Evolutionary conservation across 2,888 invertebrate species (phyloP).

Genomic region (Drosophila parthenogenetica): DNA sequence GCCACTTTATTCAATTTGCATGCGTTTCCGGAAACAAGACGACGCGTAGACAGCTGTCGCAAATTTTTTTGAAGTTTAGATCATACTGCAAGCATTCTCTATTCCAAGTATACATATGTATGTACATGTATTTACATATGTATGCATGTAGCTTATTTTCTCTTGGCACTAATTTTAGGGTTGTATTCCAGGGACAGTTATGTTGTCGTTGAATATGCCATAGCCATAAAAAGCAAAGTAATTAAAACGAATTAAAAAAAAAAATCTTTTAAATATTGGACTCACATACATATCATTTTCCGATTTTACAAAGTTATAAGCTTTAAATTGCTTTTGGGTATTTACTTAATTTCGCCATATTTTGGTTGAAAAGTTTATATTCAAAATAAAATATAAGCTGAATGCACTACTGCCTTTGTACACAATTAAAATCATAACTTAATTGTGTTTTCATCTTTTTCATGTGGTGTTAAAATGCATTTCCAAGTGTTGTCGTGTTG

Average conservation of each 20-base stretch:
- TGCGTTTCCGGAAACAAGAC: conserved; percentile 65
- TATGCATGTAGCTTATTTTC: conserved; percentile 15
- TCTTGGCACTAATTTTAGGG: conserved; percentile 23
- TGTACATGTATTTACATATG: too few species aligned
- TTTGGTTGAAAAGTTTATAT: neutral
- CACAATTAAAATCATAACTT: conserved; percentile 52
- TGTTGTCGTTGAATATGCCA: conserved; percentile 8
- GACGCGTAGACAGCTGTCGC: conserved; percentile 56
- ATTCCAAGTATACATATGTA: conserved; percentile 45
- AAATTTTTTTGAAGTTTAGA: conserved; percentile 63
- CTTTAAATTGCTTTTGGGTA: neutral
- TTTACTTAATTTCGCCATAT: neutral
- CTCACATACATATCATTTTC: neutral
- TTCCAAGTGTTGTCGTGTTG: conserved; percentile 13
- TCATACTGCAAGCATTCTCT: conserved; percentile 49
- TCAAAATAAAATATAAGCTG: neutral
- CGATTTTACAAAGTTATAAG: neutral
- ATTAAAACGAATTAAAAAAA: too few species aligned
- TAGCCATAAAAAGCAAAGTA: too few species aligned
- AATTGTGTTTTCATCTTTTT: conserved; percentile 54
- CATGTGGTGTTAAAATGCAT: conserved; percentile 35
- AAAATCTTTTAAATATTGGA: neutral
- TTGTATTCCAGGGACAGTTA: conserved; percentile 46
- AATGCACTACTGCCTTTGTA: conserved; percentile 58
- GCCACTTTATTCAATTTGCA: conserved; percentile 65